These are phyloP conservation scores for Colinus virginianus DNA, from an alignment of 2,113 vertebrate species.

Conservation along the genomic window DNA sequence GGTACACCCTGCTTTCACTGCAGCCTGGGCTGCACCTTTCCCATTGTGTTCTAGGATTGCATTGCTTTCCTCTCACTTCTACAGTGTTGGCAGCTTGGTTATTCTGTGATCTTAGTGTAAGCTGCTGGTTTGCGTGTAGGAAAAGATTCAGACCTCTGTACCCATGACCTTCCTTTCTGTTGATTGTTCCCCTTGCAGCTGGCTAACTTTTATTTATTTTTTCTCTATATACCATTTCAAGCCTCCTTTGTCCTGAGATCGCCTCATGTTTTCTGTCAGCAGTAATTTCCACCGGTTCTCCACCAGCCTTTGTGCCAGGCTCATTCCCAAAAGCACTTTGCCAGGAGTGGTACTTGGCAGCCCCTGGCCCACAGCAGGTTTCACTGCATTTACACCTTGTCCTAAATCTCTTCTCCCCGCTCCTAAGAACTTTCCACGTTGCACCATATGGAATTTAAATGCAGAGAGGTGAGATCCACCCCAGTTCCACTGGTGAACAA, in stretches of 20 bases:
- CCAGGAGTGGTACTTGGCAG: neutral
- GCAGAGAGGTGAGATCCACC: neutral
- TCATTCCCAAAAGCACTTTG: slow-evolving; percentile 27
- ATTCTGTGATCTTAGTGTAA: neutral
- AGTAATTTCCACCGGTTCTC: slow-evolving; percentile 33
- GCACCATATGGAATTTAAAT: neutral
- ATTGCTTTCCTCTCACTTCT: neutral
- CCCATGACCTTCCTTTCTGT: neutral
- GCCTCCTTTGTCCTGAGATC: slow-evolving; percentile 11
- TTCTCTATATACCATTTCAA: neutral
- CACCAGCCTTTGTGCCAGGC: neutral
- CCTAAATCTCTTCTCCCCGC: slow-evolving; percentile 10
- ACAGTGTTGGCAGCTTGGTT: neutral
- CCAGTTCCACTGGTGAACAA: slow-evolving; percentile 14
- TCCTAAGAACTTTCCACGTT: neutral
- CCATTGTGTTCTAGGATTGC: neutral
- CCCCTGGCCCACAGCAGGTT: neutral
- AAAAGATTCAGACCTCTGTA: neutral
- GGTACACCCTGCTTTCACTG: neutral
- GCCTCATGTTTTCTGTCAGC: slow-evolving; percentile 34
- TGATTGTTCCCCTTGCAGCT: neutral
- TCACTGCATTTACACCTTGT: neutral
- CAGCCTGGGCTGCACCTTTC: neutral
- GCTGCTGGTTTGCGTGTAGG: neutral
- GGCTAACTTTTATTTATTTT: neutral